Evolutionary conservation across 2,888 invertebrate genomes (phyloP).

Genomic region (Stenoptilia bipunctidactyla): DNA sequence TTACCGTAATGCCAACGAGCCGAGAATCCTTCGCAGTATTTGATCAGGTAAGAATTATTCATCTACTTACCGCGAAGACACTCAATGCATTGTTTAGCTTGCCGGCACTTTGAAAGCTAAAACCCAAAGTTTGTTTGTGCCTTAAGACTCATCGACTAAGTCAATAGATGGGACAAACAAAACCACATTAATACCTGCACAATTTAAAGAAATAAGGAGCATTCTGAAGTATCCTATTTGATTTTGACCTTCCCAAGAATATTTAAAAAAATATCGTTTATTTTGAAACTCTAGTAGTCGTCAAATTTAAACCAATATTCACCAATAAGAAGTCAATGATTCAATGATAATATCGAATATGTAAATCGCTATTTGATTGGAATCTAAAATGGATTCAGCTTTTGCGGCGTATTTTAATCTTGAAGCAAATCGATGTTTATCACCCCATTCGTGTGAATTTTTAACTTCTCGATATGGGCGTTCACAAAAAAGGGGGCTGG

Average conservation of each 20-base stretch:
- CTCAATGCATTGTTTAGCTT: slow-evolving; percentile 50
- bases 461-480: slow-evolving; percentile 40
- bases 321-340: not conserved
- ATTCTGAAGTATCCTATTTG: slow-evolving; percentile 41
- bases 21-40: slow-evolving; percentile 34
- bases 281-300: not conserved
- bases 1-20: slow-evolving; percentile 49
- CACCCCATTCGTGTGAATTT: slow-evolving; percentile 42
- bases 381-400: slow-evolving; percentile 5
- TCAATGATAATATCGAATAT: slow-evolving; percentile 5
- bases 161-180: slow-evolving; percentile 55
- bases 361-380: slow-evolving; percentile 1
- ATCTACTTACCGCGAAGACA: slow-evolving; percentile 36
- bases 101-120: slow-evolving; percentile 67
- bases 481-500: slow-evolving; percentile 41
- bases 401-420: slow-evolving; percentile 13
- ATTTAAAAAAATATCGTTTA: slow-evolving; percentile 1
- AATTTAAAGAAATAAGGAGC: slow-evolving; percentile 65
- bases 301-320: not conserved
- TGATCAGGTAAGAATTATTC: slow-evolving; percentile 53
- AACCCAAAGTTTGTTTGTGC: slow-evolving; percentile 66
- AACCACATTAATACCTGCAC: slow-evolving; percentile 54
- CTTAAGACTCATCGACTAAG: slow-evolving; percentile 58
- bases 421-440: slow-evolving; percentile 33
- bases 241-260: slow-evolving; percentile 37